Conservation (phyloP, 1,140 invertebrate species). For the Galleria mellonella region DNA sequence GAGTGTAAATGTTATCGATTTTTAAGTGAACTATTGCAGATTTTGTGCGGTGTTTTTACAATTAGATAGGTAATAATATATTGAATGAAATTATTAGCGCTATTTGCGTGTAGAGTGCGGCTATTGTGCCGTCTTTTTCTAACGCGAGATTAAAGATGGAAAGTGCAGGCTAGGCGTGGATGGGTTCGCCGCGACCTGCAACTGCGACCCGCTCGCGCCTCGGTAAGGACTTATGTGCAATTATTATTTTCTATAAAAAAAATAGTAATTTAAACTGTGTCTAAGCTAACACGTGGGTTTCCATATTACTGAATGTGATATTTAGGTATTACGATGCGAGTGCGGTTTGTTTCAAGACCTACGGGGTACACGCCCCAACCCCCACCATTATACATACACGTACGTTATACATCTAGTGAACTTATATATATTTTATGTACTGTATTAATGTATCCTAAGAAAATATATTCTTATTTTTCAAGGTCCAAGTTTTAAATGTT, state of each 20-base stretch:
- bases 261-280: conserved; percentile 68
- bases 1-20: conserved; percentile 72
- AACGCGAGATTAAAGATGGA: conserved; percentile 19
- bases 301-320: conserved; percentile 73
- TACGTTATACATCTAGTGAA: conserved; percentile 64
- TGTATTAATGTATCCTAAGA: conserved; percentile 71
- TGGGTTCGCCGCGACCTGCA: conserved; percentile 19
- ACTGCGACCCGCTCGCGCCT: conserved; percentile 34
- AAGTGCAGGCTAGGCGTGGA: conserved; percentile 11
- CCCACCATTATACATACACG: conserved; percentile 47
- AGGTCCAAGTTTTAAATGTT: conserved; percentile 74
- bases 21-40: conserved; percentile 69
- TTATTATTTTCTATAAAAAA: conserved; percentile 71
- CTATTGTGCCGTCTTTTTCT: conserved; percentile 36
- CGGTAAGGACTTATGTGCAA: conserved; percentile 65
- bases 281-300: conserved; percentile 68
- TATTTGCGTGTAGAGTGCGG: conserved; percentile 35
- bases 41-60: conserved; percentile 73
- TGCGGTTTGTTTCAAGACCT: conserved; percentile 49
- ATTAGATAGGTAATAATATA: conserved; percentile 75
- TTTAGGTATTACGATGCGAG: conserved; percentile 61
- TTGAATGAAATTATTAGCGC: conserved; percentile 70
- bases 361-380: conserved; percentile 19
- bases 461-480: conserved; percentile 74
- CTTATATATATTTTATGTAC: conserved; percentile 75